Percentiles rank a stretch among this genome's conserved stretches.
phyloP scores from a whole-genome alignment of 2,888 invertebrate species.

The Beris chalybata region DNA sequence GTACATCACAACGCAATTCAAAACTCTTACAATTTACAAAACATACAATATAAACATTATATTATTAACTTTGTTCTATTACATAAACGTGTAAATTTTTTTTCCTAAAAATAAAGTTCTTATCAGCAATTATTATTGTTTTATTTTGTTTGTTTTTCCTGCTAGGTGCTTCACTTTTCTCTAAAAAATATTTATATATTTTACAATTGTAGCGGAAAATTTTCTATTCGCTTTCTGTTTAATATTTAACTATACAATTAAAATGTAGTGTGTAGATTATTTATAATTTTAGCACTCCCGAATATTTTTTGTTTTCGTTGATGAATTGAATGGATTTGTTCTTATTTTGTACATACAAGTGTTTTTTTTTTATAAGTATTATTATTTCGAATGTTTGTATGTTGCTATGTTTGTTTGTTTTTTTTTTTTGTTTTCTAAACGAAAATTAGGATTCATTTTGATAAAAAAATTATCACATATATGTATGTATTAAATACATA shows the following conservation, averaged over 20 bases:
- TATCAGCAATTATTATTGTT: background rate
- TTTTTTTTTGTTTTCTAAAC: constrained; percentile 19
- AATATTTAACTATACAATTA: background rate
- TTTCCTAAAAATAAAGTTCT: background rate
- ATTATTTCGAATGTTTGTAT: background rate
- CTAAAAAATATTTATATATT: constrained; percentile 13
- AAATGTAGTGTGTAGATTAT: constrained; percentile 6
- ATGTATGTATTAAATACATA: constrained; percentile 37
- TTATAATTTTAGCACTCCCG: constrained; percentile 27
- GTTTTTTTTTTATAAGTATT: constrained; percentile 15
- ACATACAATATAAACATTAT: too few species aligned
- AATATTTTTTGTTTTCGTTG: background rate
- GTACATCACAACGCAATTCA: too few species aligned
- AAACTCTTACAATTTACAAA: too few species aligned
- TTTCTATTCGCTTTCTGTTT: background rate
- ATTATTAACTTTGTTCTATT: background rate
- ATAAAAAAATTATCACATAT: constrained; percentile 40
- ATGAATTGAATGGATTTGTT: constrained; percentile 1
- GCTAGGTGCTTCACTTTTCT: constrained; percentile 3
- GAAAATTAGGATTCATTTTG: constrained; percentile 35
- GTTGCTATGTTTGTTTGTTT: constrained; percentile 13
- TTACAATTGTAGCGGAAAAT: background rate
- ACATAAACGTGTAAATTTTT: background rate
- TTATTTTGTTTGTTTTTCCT: constrained; percentile 1
- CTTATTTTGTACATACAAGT: background rate